Base-by-base conservation (phyloP, 2,113 vertebrate species). In the Mirza zaza region DNA sequence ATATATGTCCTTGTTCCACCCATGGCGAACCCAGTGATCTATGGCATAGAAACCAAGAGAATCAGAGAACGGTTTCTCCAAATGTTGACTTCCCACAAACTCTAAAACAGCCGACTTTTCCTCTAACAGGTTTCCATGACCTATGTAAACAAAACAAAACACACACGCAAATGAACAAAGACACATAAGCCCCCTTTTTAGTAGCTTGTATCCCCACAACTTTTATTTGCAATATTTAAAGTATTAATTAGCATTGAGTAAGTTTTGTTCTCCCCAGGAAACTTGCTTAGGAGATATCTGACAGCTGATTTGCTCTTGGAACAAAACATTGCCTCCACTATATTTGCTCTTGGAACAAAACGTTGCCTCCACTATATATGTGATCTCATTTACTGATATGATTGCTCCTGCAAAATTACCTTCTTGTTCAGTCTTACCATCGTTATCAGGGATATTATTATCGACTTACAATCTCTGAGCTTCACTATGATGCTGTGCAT, bases 11-110 rank as follows among this genome's bases (percentile, higher is more conserved):
- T 97, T 29, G 59, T 96, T 14, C 94, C 91, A 42, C 96, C 95
- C 25, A 93, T 96, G 90, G 27, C 95, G 10, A 98, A 98, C 70
- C 95, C 91, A 29, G 36, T 97, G 29, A 97, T 92, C 45, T 98
- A 95, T 17, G 91, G 94, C 20, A 45, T 96, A 50, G 96, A 80
- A 70, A 96, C 90, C 11, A 96, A 92, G n/a, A 70, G 76, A 27
- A 92, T 97, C 23, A 88, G 92, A 77, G 68, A 95, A 27, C 1
- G 2, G 18, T 75, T 95, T 20, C 36, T 96, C 39, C 70, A 93
- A 32, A 23, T 83, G 87, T 90, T 90, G 17, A 84, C 23, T 48
- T 61, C 6, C 48, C 57, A 14, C 50, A 90, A 87, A 73, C 76
- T 84, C 17, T 94, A 71, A 93, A 90, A 34, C 7, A 57, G 55